Evolutionary conservation across 2,113 vertebrate genomes (phyloP), one percentile per base, ranked within the genome.

Genomic region (Callithrix jacchus): DNA sequence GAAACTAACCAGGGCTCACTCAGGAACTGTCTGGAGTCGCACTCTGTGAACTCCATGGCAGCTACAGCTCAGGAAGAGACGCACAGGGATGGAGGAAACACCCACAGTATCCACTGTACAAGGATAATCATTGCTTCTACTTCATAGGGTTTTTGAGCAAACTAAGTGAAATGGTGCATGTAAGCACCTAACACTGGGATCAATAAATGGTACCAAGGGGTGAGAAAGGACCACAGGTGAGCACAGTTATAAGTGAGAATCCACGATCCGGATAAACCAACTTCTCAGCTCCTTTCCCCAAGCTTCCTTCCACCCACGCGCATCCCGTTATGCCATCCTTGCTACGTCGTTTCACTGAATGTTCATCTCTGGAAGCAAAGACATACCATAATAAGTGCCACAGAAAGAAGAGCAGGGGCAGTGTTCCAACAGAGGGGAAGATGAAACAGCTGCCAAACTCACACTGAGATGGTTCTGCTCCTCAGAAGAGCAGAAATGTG

Each of bases 91-190:
- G 7, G 68, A 61, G 42, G 56, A 66, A 14, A 20, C 10, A 21
- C 27, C 58, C 61, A 66, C 0, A 0, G 3, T 12, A 42, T 49
- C 45, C 56, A 27, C 17, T 11, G 42, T 37, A 17, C 3, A 0
- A 47, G 71, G 23, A 47, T 12, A 11, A 25, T 12, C 3, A 25
- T 42, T 1, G 3, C 18, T 40, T 21, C 37, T 3, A 37, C 30
- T 20, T 66, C 73, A 2, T 0, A 40, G 52, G 2, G 20, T 20
- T 37, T 56, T 23, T 61, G 54, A 18, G 61, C 58, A 54, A 84
- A 37, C 40, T 47, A 9, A n/a, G 16, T 54, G 76, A 76, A 42
- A 74, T 45, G 35, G 4, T 25, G 27, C 9, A 6, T 13, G 9
- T 11, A 40, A 64, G 45, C 23, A 10, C n/a, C 47, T 71, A 54